These are phyloP conservation scores for Rafetus swinhoei DNA, from an alignment of 2,113 vertebrate genomes.

Conservation along the genomic window DNA sequence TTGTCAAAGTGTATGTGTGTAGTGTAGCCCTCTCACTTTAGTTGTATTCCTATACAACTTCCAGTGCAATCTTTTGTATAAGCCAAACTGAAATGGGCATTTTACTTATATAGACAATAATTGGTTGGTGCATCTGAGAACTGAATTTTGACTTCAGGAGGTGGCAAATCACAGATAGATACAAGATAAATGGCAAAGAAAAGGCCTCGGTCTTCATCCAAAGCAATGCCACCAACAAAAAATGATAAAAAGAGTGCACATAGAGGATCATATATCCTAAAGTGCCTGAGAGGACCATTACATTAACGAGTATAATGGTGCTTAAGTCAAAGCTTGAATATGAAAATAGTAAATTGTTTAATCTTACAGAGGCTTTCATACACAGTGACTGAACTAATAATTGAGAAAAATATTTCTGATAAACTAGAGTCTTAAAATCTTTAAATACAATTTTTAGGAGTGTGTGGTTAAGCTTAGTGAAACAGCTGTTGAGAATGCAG, in stretches of 20 bases:
- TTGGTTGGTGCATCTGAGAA: neutral
- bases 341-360: neutral
- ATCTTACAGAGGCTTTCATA: neutral
- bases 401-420: neutral
- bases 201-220: neutral
- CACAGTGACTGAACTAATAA: neutral
- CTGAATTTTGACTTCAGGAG: neutral
- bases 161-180: neutral
- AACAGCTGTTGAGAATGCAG: neutral
- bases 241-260: neutral
- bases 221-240: neutral
- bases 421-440: neutral
- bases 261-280: neutral
- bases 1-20: fast-evolving
- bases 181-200: neutral
- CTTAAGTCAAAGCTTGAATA: neutral
- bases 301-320: neutral
- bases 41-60: fast-evolving
- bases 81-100: neutral
- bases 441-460: neutral
- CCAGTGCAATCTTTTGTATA: neutral
- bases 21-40: fast-evolving
- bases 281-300: neutral
- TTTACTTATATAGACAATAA: neutral
- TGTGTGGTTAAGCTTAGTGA: neutral